Evolutionary conservation across 2,888 invertebrate genomes (phyloP).

Genomic region (Brachypterus glaber): DNA sequence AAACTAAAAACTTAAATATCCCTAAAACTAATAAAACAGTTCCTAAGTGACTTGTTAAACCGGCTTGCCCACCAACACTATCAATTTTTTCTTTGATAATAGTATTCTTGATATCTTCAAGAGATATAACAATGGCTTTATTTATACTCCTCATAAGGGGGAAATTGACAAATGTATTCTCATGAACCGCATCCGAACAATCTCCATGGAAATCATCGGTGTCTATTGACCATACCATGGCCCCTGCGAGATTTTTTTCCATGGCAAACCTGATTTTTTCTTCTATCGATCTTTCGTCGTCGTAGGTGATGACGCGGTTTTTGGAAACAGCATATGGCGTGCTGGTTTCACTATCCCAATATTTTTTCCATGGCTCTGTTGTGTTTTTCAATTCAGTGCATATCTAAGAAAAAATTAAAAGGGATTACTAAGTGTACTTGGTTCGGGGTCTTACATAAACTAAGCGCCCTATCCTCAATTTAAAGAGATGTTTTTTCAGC

Average conservation of each 20-base stretch:
- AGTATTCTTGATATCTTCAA: constrained; percentile 42
- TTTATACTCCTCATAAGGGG: constrained; percentile 66
- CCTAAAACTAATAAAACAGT: too few species aligned
- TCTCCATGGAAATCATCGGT: constrained; percentile 76
- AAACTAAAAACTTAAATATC: too few species aligned
- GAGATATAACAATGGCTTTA: constrained; percentile 49
- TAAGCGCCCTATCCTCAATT: too few species aligned
- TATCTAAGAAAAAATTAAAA: constrained; percentile 44
- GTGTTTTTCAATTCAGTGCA: constrained; percentile 53
- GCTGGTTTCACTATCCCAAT: constrained; percentile 60
- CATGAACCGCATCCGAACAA: constrained; percentile 48
- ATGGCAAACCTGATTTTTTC: constrained; percentile 62
- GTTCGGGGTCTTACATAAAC: too few species aligned
- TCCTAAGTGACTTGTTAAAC: too few species aligned
- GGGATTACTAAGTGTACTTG: too few species aligned
- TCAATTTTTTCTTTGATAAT: constrained; percentile 20
- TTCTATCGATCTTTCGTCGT: constrained; percentile 63
- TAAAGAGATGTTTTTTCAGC: too few species aligned
- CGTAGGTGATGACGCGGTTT: constrained; percentile 63
- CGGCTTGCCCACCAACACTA: constrained; percentile 1
- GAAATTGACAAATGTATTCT: constrained; percentile 49
- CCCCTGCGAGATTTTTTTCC: constrained; percentile 59
- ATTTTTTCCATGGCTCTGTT: constrained; percentile 53
- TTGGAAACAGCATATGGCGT: constrained; percentile 55
- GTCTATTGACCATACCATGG: constrained; percentile 85